Conservation (phyloP, 2,888 invertebrate genomes). For the Molorchus minor region DNA sequence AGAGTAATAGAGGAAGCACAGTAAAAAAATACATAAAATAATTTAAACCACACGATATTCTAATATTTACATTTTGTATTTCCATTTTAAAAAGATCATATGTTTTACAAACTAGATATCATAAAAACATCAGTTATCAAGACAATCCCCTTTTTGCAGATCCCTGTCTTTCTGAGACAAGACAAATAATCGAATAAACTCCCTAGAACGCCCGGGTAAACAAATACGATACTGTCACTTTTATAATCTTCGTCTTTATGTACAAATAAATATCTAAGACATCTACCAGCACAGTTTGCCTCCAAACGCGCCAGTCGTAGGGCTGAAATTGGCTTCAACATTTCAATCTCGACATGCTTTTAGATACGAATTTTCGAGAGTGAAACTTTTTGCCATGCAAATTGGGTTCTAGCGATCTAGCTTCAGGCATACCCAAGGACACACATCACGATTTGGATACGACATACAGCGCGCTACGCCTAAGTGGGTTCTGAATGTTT, state of each 20-base stretch:
- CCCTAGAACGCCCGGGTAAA: neutral
- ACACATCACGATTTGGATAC: neutral
- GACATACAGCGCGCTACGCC: no score
- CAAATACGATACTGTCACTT: neutral
- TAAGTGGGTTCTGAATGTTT: no score
- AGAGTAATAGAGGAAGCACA: no score
- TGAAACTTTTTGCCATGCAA: constrained; percentile 2
- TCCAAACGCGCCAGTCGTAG: neutral
- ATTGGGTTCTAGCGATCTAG: neutral
- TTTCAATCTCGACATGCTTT: neutral
- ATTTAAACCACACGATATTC: no score
- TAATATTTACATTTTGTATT: no score
- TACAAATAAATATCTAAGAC: constrained; percentile 4
- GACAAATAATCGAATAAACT: constrained; percentile 2
- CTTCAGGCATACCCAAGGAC: neutral
- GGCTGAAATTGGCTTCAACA: neutral
- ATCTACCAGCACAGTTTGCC: neutral
- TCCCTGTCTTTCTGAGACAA: neutral
- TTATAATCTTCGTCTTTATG: constrained; percentile 1
- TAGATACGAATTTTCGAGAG: neutral
- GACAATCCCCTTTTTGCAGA: neutral
- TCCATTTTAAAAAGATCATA: no score
- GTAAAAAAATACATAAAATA: no score
- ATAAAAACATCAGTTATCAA: no score
- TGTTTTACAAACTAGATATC: no score